Evolutionary conservation across 2,888 invertebrate species (phyloP).

Genomic region (Ectemnius lituratus): DNA sequence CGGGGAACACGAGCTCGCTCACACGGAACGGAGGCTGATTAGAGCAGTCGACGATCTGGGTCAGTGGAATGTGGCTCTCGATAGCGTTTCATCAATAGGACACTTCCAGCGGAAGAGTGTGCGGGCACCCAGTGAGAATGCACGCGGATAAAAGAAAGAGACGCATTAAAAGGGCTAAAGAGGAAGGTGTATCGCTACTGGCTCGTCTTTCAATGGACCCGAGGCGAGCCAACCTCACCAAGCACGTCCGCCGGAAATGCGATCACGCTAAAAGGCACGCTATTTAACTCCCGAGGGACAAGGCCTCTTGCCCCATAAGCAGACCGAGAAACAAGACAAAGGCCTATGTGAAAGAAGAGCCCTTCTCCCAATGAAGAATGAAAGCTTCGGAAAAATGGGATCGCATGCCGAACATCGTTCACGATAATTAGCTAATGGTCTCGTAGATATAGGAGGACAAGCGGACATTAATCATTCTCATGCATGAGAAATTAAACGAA

Average conservation of each 20-base stretch:
- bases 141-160: background rate
- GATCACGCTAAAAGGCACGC: conserved; percentile 9
- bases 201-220: background rate
- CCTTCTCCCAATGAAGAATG: too few relatives aligned
- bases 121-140: background rate
- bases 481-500: too few relatives aligned
- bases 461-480: too few relatives aligned
- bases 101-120: conserved; percentile 14
- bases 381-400: too few relatives aligned
- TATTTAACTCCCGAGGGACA: background rate
- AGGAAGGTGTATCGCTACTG: too few relatives aligned
- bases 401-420: too few relatives aligned
- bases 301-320: background rate
- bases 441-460: too few relatives aligned
- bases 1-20: conserved; percentile 29
- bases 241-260: background rate
- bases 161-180: too few relatives aligned
- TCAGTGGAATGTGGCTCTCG: conserved; percentile 51
- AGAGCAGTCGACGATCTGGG: conserved; percentile 62
- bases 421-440: too few relatives aligned
- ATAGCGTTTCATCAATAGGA: conserved; percentile 40
- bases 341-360: background rate
- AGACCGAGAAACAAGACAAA: conserved; percentile 1
- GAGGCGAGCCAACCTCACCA: background rate
- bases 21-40: conserved; percentile 63